Conservation (phyloP, 2,888 invertebrate species). For the Dendrolimus houi region DNA sequence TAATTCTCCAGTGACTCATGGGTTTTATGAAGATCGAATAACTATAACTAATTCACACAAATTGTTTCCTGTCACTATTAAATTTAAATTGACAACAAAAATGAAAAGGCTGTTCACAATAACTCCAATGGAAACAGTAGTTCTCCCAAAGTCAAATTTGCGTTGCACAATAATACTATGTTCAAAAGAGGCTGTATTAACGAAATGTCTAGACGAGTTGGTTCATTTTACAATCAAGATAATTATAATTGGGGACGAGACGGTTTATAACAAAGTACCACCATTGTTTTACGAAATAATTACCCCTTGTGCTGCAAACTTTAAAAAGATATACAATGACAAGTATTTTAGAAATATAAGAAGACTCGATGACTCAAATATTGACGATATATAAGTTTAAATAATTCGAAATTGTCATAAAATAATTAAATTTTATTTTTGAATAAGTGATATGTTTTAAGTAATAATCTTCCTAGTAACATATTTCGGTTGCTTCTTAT, state of each 20-base stretch:
- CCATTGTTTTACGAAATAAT: conserved; percentile 55
- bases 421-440: background rate
- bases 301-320: conserved; percentile 39
- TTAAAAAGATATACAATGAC: conserved; percentile 32
- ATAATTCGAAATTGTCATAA: conserved; percentile 6
- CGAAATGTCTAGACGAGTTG: conserved; percentile 25
- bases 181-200: conserved; percentile 20
- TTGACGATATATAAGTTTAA: conserved; percentile 3
- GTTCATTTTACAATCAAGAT: conserved; percentile 55
- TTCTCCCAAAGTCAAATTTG: conserved; percentile 26
- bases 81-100: conserved; percentile 43
- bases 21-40: conserved; percentile 40
- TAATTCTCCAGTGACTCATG: conserved; percentile 32
- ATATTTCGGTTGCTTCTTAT: too few species aligned
- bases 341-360: conserved; percentile 23
- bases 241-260: conserved; percentile 29
- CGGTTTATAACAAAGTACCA: conserved; percentile 39
- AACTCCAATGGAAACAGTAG: conserved; percentile 32
- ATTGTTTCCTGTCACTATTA: conserved; percentile 30
- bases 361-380: conserved; percentile 3
- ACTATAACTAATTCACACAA: conserved; percentile 41
- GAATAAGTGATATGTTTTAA: too few species aligned
- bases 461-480: too few species aligned
- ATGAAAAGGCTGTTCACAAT: conserved; percentile 46
- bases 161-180: conserved; percentile 37